A percentile compares a stretch with the other conserved stretches of the same genome.
Conservation (phyloP, 2,888 invertebrate species). For the Acanthosepion pharaonis region DNA sequence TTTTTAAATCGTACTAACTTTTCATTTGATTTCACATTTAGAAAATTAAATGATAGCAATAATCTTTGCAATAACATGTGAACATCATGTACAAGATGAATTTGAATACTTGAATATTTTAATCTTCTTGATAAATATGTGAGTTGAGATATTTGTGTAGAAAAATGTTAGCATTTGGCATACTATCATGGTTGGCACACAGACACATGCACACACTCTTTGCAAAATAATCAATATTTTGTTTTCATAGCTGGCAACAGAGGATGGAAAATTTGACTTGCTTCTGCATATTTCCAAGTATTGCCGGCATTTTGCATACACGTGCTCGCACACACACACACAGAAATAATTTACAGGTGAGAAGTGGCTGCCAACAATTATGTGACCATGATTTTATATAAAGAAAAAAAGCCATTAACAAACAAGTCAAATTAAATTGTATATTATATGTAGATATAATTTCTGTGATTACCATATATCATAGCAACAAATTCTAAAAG, state of each 20-base stretch:
- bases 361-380: background rate
- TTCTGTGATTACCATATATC: no score
- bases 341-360: background rate
- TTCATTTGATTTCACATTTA: no score
- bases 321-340: background rate
- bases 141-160: background rate
- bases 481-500: no score
- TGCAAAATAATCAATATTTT: background rate
- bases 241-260: background rate
- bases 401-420: no score
- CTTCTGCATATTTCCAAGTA: background rate
- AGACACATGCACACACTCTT: background rate
- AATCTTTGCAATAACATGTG: background rate
- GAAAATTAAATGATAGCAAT: background rate
- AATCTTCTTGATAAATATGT: background rate
- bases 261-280: background rate
- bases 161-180: background rate
- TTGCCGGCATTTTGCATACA: background rate
- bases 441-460: no score
- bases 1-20: no score
- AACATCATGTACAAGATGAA: background rate
- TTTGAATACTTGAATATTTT: background rate
- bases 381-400: background rate
- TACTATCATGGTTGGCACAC: background rate
- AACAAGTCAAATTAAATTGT: background rate